phyloP scores from a whole-genome alignment of 2,113 vertebrate species.

The Sturnira hondurensis region DNA sequence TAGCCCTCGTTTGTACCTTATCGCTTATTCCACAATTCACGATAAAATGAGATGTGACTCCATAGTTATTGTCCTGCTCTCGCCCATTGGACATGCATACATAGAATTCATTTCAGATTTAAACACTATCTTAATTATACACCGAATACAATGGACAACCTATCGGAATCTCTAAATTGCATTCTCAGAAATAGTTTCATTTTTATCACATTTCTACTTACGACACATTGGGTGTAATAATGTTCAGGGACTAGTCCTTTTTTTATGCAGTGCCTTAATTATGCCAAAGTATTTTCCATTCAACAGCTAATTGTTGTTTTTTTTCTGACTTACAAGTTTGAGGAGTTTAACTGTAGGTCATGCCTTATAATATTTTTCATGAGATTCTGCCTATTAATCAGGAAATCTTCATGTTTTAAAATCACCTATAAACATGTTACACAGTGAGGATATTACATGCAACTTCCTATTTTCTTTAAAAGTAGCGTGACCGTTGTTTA shows the following conservation, averaged over 20 bases:
- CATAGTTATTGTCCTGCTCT: constrained; percentile 88
- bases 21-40: constrained; percentile 95
- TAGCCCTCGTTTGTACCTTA: constrained; percentile 94
- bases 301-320: constrained; percentile 60
- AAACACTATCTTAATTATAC: constrained; percentile 89
- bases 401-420: background rate
- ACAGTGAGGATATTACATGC: background rate
- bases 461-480: background rate
- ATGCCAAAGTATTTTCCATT: constrained; percentile 75
- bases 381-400: background rate
- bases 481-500: background rate
- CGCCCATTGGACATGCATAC: constrained; percentile 86
- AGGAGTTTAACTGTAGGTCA: background rate
- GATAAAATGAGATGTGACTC: constrained; percentile 92
- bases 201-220: constrained; percentile 82
- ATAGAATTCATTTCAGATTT: constrained; percentile 89
- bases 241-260: constrained; percentile 74
- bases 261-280: constrained; percentile 76
- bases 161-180: constrained; percentile 85
- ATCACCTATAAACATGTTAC: background rate
- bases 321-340: constrained; percentile 29
- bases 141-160: constrained; percentile 86
- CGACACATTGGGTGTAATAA: constrained; percentile 80
- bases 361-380: background rate
- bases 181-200: constrained; percentile 88